These are phyloP conservation scores for Globodera ellingtonae DNA, from an alignment of 1,140 invertebrate genomes.

Conservation along the genomic window DNA sequence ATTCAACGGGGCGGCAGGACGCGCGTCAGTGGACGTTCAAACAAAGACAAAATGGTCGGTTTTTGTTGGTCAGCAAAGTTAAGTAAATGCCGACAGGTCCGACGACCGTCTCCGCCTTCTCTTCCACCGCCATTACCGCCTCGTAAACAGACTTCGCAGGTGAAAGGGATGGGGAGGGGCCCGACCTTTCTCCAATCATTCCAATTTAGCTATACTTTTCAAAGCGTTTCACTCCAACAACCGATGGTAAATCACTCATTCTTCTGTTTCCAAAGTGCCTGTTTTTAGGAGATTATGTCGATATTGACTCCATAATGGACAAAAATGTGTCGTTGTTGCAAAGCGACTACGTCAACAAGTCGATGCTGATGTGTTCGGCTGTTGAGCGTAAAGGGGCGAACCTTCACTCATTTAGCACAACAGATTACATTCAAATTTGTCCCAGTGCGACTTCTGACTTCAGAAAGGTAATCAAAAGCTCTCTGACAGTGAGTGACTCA, in stretches of 20 bases:
- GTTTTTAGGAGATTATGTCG: slow-evolving; percentile 19
- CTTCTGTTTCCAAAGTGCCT: not conserved
- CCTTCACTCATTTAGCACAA: not conserved
- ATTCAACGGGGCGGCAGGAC: slow-evolving; percentile 33
- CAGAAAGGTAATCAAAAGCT: slow-evolving; percentile 12
- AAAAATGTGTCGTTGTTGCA: not conserved
- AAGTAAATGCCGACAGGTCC: not conserved
- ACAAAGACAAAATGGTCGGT: slow-evolving; percentile 16
- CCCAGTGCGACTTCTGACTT: slow-evolving; percentile 26
- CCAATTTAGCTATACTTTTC: not conserved
- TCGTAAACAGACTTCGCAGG: slow-evolving; percentile 16
- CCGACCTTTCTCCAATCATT: not conserved
- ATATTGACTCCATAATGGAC: slow-evolving; percentile 23
- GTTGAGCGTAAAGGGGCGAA: not conserved
- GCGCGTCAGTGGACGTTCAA: slow-evolving; percentile 31
- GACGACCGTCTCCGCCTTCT: slow-evolving; percentile 4
- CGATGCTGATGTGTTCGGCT: slow-evolving; percentile 4
- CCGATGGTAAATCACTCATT: slow-evolving; percentile 1
- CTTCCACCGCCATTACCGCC: slow-evolving; percentile 19
- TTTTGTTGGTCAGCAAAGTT: no score
- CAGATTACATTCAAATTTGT: slow-evolving; percentile 37
- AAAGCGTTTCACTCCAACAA: not conserved
- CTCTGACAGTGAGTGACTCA: not conserved
- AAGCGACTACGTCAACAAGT: slow-evolving; percentile 1
- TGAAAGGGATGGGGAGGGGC: not conserved